These are phyloP conservation scores for Drosophila eohydei DNA, from an alignment of 2,888 invertebrate species.

Conservation along the genomic window DNA sequence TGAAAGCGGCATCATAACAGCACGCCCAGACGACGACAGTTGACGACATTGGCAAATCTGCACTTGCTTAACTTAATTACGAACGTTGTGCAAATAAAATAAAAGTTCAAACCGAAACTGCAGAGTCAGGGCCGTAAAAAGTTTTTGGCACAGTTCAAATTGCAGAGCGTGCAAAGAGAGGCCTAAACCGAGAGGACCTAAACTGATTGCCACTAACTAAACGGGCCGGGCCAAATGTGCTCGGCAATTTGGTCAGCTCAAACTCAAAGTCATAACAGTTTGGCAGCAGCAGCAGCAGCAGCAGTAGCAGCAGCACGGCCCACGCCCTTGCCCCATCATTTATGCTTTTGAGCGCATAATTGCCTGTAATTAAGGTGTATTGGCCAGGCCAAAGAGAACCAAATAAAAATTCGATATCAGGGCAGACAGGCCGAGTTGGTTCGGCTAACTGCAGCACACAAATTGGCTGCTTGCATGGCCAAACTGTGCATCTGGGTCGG, in stretches of 20 bases:
- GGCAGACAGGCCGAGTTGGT: slow-evolving; percentile 18
- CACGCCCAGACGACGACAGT: slow-evolving; percentile 15
- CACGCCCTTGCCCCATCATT: slow-evolving; percentile 59
- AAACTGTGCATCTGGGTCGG: slow-evolving; percentile 49
- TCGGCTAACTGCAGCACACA: slow-evolving; percentile 25
- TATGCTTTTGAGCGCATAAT: slow-evolving; percentile 79
- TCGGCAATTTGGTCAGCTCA: slow-evolving; percentile 68
- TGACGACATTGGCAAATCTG: slow-evolving; percentile 65
- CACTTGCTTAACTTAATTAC: slow-evolving; percentile 79
- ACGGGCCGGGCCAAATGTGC: slow-evolving; percentile 37
- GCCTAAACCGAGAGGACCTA: slow-evolving; percentile 16
- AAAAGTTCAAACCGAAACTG: slow-evolving; percentile 59
- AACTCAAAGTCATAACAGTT: slow-evolving; percentile 73
- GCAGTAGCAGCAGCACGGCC: neutral
- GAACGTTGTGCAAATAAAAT: slow-evolving; percentile 66
- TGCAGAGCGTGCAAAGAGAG: slow-evolving; percentile 16
- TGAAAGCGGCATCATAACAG: neutral
- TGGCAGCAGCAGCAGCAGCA: slow-evolving; percentile 33
- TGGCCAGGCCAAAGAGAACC: slow-evolving; percentile 43
- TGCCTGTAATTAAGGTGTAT: slow-evolving; percentile 79
- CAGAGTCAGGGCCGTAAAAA: slow-evolving; percentile 58
- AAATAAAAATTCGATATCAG: slow-evolving; percentile 73
- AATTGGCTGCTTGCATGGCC: slow-evolving; percentile 54
- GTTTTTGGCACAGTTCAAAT: slow-evolving; percentile 48
- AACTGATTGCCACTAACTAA: slow-evolving; percentile 57